phyloP scores from a whole-genome alignment of 2,113 vertebrate species.

The Ptilorrhoa leucosticta region DNA sequence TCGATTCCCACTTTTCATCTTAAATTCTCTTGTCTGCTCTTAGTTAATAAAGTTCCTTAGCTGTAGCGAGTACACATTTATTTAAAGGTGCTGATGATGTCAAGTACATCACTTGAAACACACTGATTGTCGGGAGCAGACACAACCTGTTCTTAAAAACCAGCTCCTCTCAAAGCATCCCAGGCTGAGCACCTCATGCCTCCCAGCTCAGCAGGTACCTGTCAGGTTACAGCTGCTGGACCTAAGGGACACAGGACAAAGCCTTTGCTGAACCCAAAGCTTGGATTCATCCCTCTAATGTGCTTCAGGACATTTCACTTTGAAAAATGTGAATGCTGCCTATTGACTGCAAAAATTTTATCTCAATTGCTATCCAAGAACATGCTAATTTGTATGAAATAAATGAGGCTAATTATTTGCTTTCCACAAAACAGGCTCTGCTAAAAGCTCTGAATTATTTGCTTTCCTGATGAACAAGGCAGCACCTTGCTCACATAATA shows the following conservation, averaged over 20 bases:
- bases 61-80: neutral
- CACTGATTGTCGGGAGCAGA: neutral
- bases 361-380: neutral
- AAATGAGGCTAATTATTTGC: conserved; percentile 4
- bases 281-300: neutral
- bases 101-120: neutral
- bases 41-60: neutral
- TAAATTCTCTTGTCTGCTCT: neutral
- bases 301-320: neutral
- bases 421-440: neutral
- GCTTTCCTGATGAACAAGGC: neutral
- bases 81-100: neutral
- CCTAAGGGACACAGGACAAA: neutral
- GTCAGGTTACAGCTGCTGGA: neutral
- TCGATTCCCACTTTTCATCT: neutral
- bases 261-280: neutral
- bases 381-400: neutral
- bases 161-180: neutral
- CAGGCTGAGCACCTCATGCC: neutral
- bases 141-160: neutral
- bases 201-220: neutral
- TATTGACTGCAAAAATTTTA: neutral
- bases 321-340: neutral
- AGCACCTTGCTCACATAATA: neutral
- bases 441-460: neutral